phyloP scores from a whole-genome alignment of 2,888 invertebrate genomes.

The Leucoma salicis region DNA sequence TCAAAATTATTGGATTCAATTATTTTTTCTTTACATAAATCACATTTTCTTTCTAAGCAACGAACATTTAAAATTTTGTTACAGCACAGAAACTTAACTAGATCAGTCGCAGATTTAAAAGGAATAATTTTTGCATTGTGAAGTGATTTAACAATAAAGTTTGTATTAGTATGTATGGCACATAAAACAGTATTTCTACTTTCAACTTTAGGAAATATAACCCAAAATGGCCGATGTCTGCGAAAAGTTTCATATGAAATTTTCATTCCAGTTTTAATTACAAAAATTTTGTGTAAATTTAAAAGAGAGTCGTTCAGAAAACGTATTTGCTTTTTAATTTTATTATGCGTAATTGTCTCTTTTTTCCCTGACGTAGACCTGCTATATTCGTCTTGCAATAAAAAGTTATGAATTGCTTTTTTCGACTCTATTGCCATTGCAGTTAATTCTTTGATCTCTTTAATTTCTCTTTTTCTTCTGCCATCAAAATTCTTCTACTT shows the following conservation, averaged over 20 bases:
- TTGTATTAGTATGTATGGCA: constrained; percentile 9
- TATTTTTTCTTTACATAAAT: no score
- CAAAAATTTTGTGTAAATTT: constrained; percentile 14
- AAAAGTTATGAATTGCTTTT: constrained; percentile 8
- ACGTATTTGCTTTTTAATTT: constrained; percentile 16
- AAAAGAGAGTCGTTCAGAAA: constrained; percentile 13
- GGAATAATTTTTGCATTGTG: no score
- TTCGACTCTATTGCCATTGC: neutral
- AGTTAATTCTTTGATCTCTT: neutral
- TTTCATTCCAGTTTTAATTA: constrained; percentile 6
- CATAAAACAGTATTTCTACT: constrained; percentile 17
- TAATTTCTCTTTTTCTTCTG: constrained; percentile 1
- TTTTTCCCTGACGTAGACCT: constrained; percentile 18
- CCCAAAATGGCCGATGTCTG: constrained; percentile 17
- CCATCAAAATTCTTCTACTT: neutral
- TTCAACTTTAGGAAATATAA: constrained; percentile 12
- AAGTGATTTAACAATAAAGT: constrained; percentile 6
- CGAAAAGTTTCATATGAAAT: constrained; percentile 19
- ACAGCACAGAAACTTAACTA: no score
- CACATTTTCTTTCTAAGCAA: no score
- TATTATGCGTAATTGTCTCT: constrained; percentile 15
- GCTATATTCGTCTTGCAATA: constrained; percentile 13
- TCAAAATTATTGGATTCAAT: no score
- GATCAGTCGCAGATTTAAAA: neutral
- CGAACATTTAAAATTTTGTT: no score